Evolutionary conservation across 2,888 invertebrate genomes (phyloP).

Genomic region (Ophion obscuratus): DNA sequence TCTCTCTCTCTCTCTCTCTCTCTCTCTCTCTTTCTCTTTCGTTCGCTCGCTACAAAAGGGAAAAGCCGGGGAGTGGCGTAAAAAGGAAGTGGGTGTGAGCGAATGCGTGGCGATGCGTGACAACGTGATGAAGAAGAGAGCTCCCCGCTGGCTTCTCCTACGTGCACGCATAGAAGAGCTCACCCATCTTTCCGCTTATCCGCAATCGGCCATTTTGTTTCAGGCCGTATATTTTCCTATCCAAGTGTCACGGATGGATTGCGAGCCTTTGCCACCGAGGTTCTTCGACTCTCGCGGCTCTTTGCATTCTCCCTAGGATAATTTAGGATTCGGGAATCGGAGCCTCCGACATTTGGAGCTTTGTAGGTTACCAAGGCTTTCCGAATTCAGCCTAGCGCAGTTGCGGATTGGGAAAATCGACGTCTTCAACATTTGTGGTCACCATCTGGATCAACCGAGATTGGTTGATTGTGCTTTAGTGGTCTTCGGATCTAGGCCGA

Average conservation of each 20-base stretch:
- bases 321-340: background rate
- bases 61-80: conserved; percentile 83
- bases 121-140: conserved; percentile 69
- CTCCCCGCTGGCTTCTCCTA: conserved; percentile 30
- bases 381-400: too few relatives aligned
- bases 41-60: conserved; percentile 69
- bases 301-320: background rate
- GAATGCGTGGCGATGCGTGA: conserved; percentile 82
- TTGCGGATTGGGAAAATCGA: too few relatives aligned
- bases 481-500: too few relatives aligned
- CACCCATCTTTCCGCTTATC: conserved; percentile 26
- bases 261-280: background rate
- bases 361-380: too few relatives aligned
- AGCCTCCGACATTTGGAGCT: background rate
- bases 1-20: conserved; percentile 44
- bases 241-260: background rate
- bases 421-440: background rate
- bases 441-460: background rate
- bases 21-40: conserved; percentile 52
- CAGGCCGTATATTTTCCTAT: background rate
- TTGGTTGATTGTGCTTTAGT: too few relatives aligned
- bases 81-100: conserved; percentile 84
- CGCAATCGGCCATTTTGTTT: conserved; percentile 62
- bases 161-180: conserved; percentile 3
- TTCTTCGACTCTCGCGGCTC: background rate